Evolutionary conservation across 2,113 vertebrate species (phyloP).

Genomic region (Verasper variegatus): DNA sequence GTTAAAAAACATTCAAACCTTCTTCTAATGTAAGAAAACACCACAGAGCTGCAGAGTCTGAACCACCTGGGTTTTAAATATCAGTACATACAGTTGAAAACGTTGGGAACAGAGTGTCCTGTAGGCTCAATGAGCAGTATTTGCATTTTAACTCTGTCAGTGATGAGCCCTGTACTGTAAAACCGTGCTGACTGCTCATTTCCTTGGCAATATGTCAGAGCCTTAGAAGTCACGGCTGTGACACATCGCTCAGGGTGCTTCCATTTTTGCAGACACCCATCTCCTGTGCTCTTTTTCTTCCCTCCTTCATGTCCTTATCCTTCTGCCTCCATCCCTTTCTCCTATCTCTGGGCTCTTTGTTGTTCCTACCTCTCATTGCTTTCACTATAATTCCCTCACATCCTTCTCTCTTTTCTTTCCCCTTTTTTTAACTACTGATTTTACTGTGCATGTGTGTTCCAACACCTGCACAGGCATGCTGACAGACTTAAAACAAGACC

Average conservation of each 20-base stretch:
- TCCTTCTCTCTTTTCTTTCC: conserved; percentile 13
- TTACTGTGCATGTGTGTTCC: conserved; percentile 26
- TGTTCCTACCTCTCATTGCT: conserved; percentile 46
- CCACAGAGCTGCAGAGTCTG: neutral
- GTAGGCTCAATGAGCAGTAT: conserved; percentile 32
- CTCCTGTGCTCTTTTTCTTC: conserved; percentile 50
- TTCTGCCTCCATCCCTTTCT: conserved; percentile 28
- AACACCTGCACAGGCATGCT: conserved; percentile 63
- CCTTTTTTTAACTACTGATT: conserved; percentile 6
- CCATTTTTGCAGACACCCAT: conserved; percentile 64
- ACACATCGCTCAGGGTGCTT: conserved; percentile 65
- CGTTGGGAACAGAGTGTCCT: conserved; percentile 40
- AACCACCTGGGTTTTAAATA: conserved; percentile 15
- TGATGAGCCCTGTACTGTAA: conserved; percentile 47
- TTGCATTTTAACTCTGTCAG: conserved; percentile 59
- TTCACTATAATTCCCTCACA: conserved; percentile 28
- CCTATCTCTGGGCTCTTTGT: conserved; percentile 66
- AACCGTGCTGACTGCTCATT: conserved; percentile 73
- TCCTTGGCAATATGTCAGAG: conserved; percentile 60
- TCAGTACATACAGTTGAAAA: conserved; percentile 13
- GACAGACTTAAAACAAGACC: conserved; percentile 58
- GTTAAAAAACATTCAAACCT: neutral
- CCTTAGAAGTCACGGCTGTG: conserved; percentile 62
- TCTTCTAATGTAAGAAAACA: neutral
- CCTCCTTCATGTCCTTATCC: conserved; percentile 22